These are phyloP conservation scores for Cottus gobio DNA, from an alignment of 2,113 vertebrate genomes.

Conservation along the genomic window DNA sequence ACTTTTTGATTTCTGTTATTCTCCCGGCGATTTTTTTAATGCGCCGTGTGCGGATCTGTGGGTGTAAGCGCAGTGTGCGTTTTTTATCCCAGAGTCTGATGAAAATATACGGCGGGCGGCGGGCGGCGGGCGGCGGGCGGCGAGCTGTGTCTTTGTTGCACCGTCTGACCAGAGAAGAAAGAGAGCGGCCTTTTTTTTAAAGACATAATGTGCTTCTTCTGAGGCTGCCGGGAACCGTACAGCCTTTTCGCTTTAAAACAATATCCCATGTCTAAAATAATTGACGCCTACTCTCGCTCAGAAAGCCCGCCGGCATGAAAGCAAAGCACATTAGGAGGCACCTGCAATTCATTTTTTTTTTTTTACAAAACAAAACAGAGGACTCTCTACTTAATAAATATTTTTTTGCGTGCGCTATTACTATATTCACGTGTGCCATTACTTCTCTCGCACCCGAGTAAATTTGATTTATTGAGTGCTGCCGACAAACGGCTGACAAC, in stretches of 20 bases:
- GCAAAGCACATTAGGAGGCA: constrained; percentile 49
- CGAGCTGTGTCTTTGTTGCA: constrained; percentile 31
- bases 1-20: constrained; percentile 29
- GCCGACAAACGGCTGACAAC: constrained; percentile 6
- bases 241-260: constrained; percentile 63
- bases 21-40: constrained; percentile 19
- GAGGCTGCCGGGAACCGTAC: constrained; percentile 47
- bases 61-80: constrained; percentile 34
- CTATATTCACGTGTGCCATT: constrained; percentile 18
- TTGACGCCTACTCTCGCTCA: constrained; percentile 55
- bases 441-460: constrained; percentile 22
- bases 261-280: constrained; percentile 68
- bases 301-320: constrained; percentile 52
- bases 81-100: constrained; percentile 36
- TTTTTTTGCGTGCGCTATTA: constrained; percentile 14
- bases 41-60: constrained; percentile 32
- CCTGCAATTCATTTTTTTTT: constrained; percentile 42
- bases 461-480: constrained; percentile 41
- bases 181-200: constrained; percentile 46
- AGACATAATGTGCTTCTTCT: constrained; percentile 54
- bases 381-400: constrained; percentile 19
- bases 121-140: too few species aligned
- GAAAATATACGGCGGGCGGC: constrained; percentile 34
- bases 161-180: constrained; percentile 62
- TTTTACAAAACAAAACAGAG: constrained; percentile 25